These are phyloP conservation scores for Egretta garzetta DNA, from an alignment of 2,113 vertebrate species.

Conservation along the genomic window DNA sequence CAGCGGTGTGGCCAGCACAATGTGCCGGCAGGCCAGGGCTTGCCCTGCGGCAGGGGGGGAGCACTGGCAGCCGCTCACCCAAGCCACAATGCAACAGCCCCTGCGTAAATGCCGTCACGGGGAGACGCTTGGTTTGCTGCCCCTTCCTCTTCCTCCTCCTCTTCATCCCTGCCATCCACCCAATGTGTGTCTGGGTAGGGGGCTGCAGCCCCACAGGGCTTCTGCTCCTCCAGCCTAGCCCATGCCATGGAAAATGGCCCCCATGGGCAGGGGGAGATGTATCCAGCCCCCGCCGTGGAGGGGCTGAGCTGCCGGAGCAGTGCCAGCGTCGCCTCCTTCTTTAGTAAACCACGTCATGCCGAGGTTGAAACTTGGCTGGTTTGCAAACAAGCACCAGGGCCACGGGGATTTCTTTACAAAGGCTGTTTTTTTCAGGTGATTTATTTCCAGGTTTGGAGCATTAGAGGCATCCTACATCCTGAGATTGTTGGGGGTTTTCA, in stretches of 20 bases:
- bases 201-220: not conserved
- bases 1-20: slow-evolving; percentile 28
- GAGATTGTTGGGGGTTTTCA: not conserved
- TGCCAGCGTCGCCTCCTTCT: not conserved
- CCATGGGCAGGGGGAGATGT: accelerated
- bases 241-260: accelerated
- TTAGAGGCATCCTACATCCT: not conserved
- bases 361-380: not conserved
- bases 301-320: not conserved
- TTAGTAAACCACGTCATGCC: not conserved
- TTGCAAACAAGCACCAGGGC: not conserved
- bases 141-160: not conserved
- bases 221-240: not conserved
- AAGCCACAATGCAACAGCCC: not conserved
- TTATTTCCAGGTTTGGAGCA: not conserved
- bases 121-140: not conserved
- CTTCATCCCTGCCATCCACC: not conserved
- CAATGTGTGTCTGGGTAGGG: accelerated
- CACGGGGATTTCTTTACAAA: slow-evolving; percentile 15
- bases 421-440: not conserved
- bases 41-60: slow-evolving; percentile 8
- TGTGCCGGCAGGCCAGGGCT: slow-evolving; percentile 56
- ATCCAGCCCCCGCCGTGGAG: accelerated
- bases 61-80: not conserved
- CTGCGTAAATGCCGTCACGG: not conserved